These are phyloP conservation scores for Hesperophylax magnus DNA, from an alignment of 1,140 invertebrate species.

Conservation along the genomic window DNA sequence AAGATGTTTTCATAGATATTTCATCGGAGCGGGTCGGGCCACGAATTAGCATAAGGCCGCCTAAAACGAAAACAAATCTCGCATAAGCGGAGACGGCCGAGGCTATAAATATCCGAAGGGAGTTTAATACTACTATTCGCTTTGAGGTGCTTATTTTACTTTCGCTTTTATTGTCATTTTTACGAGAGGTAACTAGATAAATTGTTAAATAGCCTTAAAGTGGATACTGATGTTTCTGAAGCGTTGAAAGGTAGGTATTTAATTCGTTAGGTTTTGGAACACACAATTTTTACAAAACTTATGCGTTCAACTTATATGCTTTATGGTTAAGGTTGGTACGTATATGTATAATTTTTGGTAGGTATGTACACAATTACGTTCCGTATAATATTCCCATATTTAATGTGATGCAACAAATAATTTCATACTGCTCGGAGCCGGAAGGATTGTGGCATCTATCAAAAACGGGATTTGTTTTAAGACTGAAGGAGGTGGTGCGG, in stretches of 20 bases:
- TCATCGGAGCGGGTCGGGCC: slow-evolving; percentile 23
- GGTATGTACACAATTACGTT: too few species aligned
- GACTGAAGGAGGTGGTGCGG: too few species aligned
- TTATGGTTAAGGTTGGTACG: too few species aligned
- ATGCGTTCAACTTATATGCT: neutral
- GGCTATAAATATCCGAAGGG: neutral
- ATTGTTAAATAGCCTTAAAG: too few species aligned
- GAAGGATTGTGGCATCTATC: too few species aligned
- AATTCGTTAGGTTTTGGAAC: neutral
- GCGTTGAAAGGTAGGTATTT: neutral
- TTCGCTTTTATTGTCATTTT: neutral
- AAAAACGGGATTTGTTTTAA: too few species aligned
- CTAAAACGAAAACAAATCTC: slow-evolving; percentile 42
- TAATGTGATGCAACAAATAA: too few species aligned
- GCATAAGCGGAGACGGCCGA: neutral
- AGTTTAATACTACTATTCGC: slow-evolving; percentile 7
- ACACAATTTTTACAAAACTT: neutral
- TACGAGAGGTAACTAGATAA: neutral
- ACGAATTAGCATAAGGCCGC: slow-evolving; percentile 40
- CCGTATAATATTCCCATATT: too few species aligned
- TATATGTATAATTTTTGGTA: too few species aligned
- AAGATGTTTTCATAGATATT: slow-evolving; percentile 54
- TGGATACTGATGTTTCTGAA: too few species aligned
- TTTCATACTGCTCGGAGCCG: too few species aligned
- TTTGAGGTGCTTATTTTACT: slow-evolving; percentile 18